phyloP scores from a whole-genome alignment of 2,113 vertebrate species.

The Ondatra zibethicus region DNA sequence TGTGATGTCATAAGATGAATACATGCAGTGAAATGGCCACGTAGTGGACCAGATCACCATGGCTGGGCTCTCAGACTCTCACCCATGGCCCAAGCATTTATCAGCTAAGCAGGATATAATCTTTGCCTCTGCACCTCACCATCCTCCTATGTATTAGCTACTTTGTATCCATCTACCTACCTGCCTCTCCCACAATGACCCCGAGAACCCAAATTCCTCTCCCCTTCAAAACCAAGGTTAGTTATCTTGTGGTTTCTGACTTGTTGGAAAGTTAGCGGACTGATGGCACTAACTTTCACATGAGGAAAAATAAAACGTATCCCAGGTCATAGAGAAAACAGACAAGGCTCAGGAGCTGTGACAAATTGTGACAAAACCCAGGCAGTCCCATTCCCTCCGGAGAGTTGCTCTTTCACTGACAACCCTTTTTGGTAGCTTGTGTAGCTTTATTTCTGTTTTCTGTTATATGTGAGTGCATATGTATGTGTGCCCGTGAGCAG shows the following conservation, averaged over 20 bases:
- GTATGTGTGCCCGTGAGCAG: too few species aligned
- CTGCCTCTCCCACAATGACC: accelerated
- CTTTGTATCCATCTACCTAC: neutral
- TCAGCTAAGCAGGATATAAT: too few species aligned
- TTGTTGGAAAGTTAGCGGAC: neutral
- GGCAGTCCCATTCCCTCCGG: neutral
- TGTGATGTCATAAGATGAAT: neutral
- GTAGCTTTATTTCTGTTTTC: neutral
- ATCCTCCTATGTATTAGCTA: neutral
- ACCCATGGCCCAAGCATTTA: neutral
- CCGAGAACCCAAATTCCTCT: neutral
- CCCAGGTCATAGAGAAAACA: neutral
- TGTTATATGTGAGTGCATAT: neutral
- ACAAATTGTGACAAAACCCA: neutral
- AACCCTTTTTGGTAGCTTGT: neutral
- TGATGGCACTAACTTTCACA: neutral
- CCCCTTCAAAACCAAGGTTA: neutral
- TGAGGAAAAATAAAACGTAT: neutral
- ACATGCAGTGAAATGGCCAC: neutral
- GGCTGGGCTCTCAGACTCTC: neutral
- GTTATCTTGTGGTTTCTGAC: neutral
- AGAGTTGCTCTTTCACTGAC: neutral
- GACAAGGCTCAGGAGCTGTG: neutral
- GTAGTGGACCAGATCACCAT: too few species aligned
- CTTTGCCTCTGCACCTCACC: neutral